Evolutionary conservation across 2,797 vertebrate species (phyloP).

Genomic region (Argya squamiceps): DNA sequence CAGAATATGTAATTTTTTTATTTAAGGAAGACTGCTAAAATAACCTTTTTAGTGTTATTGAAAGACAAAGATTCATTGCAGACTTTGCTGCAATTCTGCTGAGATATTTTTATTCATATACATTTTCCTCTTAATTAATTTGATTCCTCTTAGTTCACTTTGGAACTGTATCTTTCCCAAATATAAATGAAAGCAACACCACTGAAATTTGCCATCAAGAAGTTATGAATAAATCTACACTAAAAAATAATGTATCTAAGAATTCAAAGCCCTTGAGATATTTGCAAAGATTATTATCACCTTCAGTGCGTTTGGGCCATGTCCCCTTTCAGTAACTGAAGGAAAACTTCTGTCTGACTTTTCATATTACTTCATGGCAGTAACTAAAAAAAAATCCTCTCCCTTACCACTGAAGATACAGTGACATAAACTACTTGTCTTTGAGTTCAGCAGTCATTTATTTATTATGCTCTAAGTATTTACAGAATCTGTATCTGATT

Average conservation of each 20-base stretch:
- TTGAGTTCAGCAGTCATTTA: constrained; percentile 9
- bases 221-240: background rate
- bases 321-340: background rate
- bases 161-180: background rate
- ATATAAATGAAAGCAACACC: background rate
- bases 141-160: background rate
- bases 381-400: background rate
- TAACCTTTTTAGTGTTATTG: background rate
- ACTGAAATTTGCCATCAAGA: background rate
- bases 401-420: background rate
- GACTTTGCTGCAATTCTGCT: background rate
- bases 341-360: background rate
- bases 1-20: background rate
- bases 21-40: background rate
- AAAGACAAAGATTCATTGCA: background rate
- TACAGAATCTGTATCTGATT: constrained; percentile 42
- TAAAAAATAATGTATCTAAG: background rate
- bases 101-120: background rate
- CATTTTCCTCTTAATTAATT: background rate
- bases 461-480: constrained; percentile 49
- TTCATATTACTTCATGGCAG: background rate
- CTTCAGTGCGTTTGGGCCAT: background rate
- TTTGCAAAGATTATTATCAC: background rate
- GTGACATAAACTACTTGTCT: background rate
- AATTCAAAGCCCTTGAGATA: background rate